Base-by-base conservation (phyloP, 2,888 invertebrate genomes). In the Ectemnius lituratus region DNA sequence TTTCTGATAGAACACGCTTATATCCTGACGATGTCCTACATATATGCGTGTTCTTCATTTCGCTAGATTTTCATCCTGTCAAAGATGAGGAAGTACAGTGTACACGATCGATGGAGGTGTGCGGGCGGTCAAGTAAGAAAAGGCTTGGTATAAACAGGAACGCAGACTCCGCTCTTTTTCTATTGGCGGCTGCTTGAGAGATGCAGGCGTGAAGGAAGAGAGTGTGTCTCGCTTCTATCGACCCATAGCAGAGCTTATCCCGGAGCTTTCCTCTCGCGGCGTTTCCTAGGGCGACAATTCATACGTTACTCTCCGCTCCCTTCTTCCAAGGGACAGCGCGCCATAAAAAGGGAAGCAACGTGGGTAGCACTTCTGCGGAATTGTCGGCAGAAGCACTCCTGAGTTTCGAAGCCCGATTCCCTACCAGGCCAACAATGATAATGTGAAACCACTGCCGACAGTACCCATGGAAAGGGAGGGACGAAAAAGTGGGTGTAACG, bases 101-200 rank as follows among this genome's bases (percentile, higher is more conserved):
- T 71, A 62, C 62, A 47, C 73, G 80, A 83, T 80, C 82, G 83
- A 82, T 81, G 75, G 73, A 82, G 75, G 76, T 73, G 76, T 73
- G 81, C 76, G 73, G 83, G 81, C 76, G 83, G 80, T 67, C 67
- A 72, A 72, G 73, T 69, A 75, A 83, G 81, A 79, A 83, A 83
- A 76, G 75, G 68, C 62, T 52, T 67, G 65, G 72, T 70, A 81
- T 72, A 79, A 82, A 80, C 79, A 79, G 75, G 62, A 70, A 69
- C 70, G 68, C 49, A 72, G 75, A 73, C 71, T 77, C 16, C n/a
- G 8, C 37, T 80, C 71, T 82, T 78, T 72, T 75, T 82, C 23
- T 80, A 80, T 82, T 74, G 80, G 70, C 64, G 73, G 70, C 59
- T 64, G 70, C 68, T 82, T 80, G 70, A 66, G 75, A 69, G 74